phyloP scores from a whole-genome alignment of 2,797 vertebrate species.

The Coranthus polyacanthus region DNA sequence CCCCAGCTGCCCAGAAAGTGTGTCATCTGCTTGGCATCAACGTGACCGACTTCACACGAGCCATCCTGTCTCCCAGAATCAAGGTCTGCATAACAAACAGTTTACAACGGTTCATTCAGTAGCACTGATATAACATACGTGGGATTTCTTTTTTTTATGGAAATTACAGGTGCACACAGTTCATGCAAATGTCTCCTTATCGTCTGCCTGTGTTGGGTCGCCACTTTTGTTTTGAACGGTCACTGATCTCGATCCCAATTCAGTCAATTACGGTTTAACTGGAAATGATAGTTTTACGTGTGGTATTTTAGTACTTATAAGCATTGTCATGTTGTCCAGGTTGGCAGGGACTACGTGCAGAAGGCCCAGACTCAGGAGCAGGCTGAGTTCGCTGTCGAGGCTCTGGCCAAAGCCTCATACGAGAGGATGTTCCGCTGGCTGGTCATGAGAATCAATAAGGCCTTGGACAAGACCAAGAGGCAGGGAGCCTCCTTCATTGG shows the following conservation, averaged over 20 bases:
- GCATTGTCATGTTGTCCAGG: conserved; percentile 45
- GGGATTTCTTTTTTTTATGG: too few relatives aligned
- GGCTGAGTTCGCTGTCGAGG: conserved; percentile 97
- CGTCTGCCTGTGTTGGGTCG: too few relatives aligned
- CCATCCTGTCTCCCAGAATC: conserved; percentile 95
- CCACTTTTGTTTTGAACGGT: too few relatives aligned
- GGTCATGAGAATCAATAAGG: conserved; percentile 98
- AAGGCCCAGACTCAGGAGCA: conserved; percentile 99
- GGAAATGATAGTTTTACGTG: neutral
- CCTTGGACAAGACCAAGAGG: conserved; percentile 96
- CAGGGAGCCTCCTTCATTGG: conserved; percentile 98
- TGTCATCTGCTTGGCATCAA: conserved; percentile 96
- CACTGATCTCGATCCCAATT: neutral
- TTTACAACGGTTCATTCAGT: neutral
- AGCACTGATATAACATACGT: neutral
- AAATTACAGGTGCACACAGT: too few relatives aligned
- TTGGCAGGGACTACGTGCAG: conserved; percentile 97
- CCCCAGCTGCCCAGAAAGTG: conserved; percentile 95
- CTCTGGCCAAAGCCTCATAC: conserved; percentile 96
- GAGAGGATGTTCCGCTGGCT: conserved; percentile 98
- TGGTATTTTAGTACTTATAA: neutral
- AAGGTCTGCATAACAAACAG: conserved; percentile 79
- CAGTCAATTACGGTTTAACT: neutral
- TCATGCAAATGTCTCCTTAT: too few relatives aligned
- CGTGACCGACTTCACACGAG: conserved; percentile 95